Evolutionary conservation across 2,888 invertebrate species (phyloP), one percentile per base, ranked within the genome.

Genomic region (Ormyrus pomaceus): DNA sequence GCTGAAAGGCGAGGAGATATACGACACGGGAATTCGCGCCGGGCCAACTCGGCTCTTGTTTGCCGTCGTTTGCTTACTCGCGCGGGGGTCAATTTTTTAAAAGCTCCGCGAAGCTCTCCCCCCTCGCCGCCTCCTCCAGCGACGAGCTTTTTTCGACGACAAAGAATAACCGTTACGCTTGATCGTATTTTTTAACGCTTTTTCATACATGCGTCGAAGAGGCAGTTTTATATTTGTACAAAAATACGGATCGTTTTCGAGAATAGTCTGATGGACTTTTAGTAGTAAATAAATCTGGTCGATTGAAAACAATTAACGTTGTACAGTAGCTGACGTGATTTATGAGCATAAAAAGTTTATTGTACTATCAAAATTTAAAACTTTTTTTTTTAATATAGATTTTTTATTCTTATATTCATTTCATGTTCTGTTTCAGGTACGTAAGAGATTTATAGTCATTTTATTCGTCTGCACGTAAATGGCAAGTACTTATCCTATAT

Each of bases 11-110:
- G 74, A 56, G 51, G 55, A 77, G 62, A 68, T 64, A 70, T 64
- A 45, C 71, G 77, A 65, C 77, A 71, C 51, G 13, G 50, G 64
- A 51, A 62, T 62, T 70, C 68, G 61, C 53, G 10, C 1, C 46
- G 4, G 8, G 70, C 58, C 6, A 62, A 45, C 13, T 45, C 48
- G 8, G 34, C 34, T 34, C 34, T 34, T 10, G 13, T 55, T 4
- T 11, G 8, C 50, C 34, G 51, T 13, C 46, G 64, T 61, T 76
- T 76, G 61, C 61, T 69, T 76, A 50, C 48, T 53, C 13, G 45
- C 50, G 69, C 53, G 7, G 55, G 34, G 55, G 77, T 77, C 69
- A 70, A 77, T 77, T 77, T 77, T 77, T 77, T 70, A 61, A 66
- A 75, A 75, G 75, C 59, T 45, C 56, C 6, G 10, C n/a, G n/a